Conservation (phyloP, 2,888 invertebrate species). For the Platynereis dumerilii region DNA sequence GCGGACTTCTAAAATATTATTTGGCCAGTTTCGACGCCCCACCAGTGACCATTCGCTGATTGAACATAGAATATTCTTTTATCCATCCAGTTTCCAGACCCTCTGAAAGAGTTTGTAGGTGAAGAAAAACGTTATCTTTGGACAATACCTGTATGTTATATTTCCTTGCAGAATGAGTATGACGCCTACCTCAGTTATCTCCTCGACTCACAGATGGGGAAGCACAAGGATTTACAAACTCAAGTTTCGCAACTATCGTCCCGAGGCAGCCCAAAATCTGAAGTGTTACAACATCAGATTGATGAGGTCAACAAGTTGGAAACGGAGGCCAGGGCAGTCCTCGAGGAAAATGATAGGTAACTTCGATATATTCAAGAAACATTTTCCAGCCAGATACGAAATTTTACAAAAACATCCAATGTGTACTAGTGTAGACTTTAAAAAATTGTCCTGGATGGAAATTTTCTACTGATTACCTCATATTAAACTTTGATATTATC, state of each 20-base stretch:
- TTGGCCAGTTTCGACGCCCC: no score
- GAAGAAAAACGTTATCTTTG: no score
- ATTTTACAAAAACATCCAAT: no score
- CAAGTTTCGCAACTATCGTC: constrained; percentile 55
- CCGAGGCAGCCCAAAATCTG: constrained; percentile 48
- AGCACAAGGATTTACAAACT: constrained; percentile 49
- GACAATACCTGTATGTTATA: no score
- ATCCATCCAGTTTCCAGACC: no score
- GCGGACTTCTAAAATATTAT: no score
- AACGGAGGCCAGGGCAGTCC: constrained; percentile 43
- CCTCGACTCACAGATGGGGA: constrained; percentile 52
- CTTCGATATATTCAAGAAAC: not conserved
- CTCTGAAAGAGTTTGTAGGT: no score
- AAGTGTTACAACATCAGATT: constrained; percentile 45
- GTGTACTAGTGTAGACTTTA: no score
- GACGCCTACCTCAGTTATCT: constrained; percentile 56
- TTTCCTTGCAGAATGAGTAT: constrained; percentile 52
- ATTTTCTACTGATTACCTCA: not conserved
- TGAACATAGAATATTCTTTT: no score
- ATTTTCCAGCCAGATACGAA: no score
- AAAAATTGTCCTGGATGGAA: not conserved
- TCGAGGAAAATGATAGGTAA: constrained; percentile 51
- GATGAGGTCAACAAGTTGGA: constrained; percentile 44
- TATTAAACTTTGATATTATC: not conserved
- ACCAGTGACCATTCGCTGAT: no score